These are phyloP conservation scores for Metopia argyrocephala DNA, from an alignment of 2,888 invertebrate genomes.

Conservation along the genomic window DNA sequence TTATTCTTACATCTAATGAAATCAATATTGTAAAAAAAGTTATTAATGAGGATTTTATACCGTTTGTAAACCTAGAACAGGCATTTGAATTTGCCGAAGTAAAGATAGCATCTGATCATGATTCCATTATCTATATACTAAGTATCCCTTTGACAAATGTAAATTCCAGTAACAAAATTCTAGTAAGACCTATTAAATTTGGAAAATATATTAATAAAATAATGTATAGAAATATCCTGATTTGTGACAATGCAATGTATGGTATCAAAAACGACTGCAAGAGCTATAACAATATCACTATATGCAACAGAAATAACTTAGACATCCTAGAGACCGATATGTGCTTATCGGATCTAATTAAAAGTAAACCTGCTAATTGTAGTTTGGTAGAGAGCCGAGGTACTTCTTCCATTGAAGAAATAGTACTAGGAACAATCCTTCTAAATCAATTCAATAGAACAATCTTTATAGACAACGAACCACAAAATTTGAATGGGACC, in stretches of 20 bases:
- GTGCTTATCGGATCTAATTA: slow-evolving; percentile 19
- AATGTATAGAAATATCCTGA: not conserved
- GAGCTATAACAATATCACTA: slow-evolving; percentile 9
- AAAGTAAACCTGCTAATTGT: not conserved
- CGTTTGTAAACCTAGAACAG: too few species aligned
- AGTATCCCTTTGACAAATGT: slow-evolving; percentile 2
- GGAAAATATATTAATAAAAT: slow-evolving; percentile 5
- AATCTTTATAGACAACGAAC: not conserved
- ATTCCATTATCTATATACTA: not conserved
- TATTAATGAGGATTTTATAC: too few species aligned
- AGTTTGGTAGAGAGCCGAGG: not conserved
- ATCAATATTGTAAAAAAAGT: slow-evolving; percentile 2
- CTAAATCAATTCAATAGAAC: slow-evolving; percentile 19
- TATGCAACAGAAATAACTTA: slow-evolving; percentile 12
- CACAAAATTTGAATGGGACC: slow-evolving; percentile 19
- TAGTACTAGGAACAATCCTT: not conserved
- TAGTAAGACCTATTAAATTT: slow-evolving; percentile 10
- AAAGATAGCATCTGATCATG: too few species aligned
- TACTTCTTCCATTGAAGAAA: slow-evolving; percentile 9
- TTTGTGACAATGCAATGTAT: not conserved
- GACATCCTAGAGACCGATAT: not conserved
- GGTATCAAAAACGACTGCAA: slow-evolving; percentile 15
- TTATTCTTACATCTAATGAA: not conserved
- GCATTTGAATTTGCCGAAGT: too few species aligned
- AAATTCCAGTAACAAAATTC: not conserved